These are phyloP conservation scores for Matsumyia berberina DNA, from an alignment of 2,888 invertebrate species.

Conservation along the genomic window DNA sequence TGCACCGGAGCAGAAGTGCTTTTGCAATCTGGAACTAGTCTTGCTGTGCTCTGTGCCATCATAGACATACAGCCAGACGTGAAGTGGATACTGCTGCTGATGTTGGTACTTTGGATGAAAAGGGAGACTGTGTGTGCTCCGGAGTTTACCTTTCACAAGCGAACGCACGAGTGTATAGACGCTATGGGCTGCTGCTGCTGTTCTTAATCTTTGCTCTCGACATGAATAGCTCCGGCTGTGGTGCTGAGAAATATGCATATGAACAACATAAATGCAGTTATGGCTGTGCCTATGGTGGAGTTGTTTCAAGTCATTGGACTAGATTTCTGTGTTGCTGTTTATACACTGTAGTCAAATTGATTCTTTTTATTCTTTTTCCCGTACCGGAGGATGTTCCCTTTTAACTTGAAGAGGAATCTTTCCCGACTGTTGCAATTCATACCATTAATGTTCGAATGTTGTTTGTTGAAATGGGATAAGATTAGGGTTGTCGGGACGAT, in stretches of 20 bases:
- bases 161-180: constrained; percentile 22
- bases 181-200: constrained; percentile 42
- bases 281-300: constrained; percentile 34
- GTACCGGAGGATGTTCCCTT: background rate
- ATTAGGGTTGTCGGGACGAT: constrained; percentile 28
- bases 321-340: constrained; percentile 53
- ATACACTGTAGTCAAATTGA: constrained; percentile 14
- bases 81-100: constrained; percentile 34
- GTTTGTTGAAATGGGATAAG: constrained; percentile 30
- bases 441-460: constrained; percentile 24
- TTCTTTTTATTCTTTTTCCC: constrained; percentile 16
- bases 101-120: constrained; percentile 19
- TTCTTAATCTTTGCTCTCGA: constrained; percentile 72
- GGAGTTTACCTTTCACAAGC: constrained; percentile 66
- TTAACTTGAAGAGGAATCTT: background rate
- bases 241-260: constrained; percentile 52
- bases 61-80: constrained; percentile 40
- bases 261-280: constrained; percentile 24
- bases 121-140: constrained; percentile 47
- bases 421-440: constrained; percentile 32
- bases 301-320: constrained; percentile 68
- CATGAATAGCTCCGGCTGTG: constrained; percentile 57
- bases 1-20: constrained; percentile 66
- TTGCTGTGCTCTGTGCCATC: constrained; percentile 35
- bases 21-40: constrained; percentile 73